phyloP scores from a whole-genome alignment of 2,797 vertebrate genomes.

The Coccyzus lansbergi region DNA sequence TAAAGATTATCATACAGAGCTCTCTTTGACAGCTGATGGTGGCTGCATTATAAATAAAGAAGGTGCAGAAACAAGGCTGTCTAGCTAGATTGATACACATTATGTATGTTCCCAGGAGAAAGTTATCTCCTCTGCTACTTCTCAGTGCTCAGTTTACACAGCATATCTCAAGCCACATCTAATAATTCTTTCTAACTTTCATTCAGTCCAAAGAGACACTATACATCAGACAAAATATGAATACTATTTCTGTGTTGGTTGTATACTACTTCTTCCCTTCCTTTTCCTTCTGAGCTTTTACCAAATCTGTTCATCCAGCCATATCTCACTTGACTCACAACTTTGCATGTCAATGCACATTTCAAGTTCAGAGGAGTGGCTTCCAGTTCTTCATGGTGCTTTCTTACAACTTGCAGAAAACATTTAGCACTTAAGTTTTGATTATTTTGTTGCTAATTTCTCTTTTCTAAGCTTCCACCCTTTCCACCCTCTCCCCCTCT shows the following conservation, averaged over 20 bases:
- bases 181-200: neutral
- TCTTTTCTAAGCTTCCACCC: neutral
- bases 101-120: neutral
- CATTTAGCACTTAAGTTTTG: neutral
- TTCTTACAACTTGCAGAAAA: neutral
- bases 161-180: neutral
- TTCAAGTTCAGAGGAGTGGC: neutral
- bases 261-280: neutral
- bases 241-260: neutral
- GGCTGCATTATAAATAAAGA: neutral
- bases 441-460: neutral
- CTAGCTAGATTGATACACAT: neutral
- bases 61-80: neutral
- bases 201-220: neutral
- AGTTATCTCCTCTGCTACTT: conserved; percentile 1
- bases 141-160: neutral
- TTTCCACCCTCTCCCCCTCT: accelerated
- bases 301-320: neutral
- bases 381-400: neutral
- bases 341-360: neutral
- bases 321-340: neutral
- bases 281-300: neutral
- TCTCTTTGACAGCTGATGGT: neutral
- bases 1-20: neutral
- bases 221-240: neutral